Base-by-base conservation (phyloP, 1,140 invertebrate species). In the Bicyclus anynana region DNA sequence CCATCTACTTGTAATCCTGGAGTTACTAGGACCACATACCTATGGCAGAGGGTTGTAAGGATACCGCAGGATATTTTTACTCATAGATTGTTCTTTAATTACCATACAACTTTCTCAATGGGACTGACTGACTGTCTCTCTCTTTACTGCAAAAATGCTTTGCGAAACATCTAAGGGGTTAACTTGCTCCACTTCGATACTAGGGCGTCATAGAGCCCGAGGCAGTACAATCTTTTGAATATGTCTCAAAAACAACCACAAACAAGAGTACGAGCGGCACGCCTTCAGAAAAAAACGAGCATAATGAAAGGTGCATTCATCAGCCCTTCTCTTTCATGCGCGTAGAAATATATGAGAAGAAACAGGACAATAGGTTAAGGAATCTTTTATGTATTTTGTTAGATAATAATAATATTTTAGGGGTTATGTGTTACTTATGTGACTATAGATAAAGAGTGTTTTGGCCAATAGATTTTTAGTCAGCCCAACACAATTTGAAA, bases 141-240 rank as follows among this genome's bases (percentile, higher is more conserved):
- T 33, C 29, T 33, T 33, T 33, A 12, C 29, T 33, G 47, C 27
- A 37, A 38, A 37, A 37, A 37, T 21, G 16, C 13, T 38, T 59
- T 48, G 48, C 42, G 37, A 62, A 57, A 53, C n/a, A 17, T 42
- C 16, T 40, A 72, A 71, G 66, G 59, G 69, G 13, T 74, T 72
- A 62, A 65, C 37, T 66, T 67, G 67, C 54, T 68, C 72, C 57
- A 72, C 62, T 72, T 72, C 49, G 56, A 37, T 65, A 74, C 65
- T 53, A 68, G 67, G 65, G 58, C 57, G 53, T 40, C 65, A 72
- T 65, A 57, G 56, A 33, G 49, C 37, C 48, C 20, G 47, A 67
- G 65, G 65, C 58, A 59, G 35, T 68, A 12, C 38, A 57, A 59
- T 61, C 57, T 54, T 59, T 48, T 51, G 33, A 48, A 48, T 33